Evolutionary conservation across 1,140 invertebrate genomes (phyloP).

Genomic region (Scaptodrosophila lebanonensis): DNA sequence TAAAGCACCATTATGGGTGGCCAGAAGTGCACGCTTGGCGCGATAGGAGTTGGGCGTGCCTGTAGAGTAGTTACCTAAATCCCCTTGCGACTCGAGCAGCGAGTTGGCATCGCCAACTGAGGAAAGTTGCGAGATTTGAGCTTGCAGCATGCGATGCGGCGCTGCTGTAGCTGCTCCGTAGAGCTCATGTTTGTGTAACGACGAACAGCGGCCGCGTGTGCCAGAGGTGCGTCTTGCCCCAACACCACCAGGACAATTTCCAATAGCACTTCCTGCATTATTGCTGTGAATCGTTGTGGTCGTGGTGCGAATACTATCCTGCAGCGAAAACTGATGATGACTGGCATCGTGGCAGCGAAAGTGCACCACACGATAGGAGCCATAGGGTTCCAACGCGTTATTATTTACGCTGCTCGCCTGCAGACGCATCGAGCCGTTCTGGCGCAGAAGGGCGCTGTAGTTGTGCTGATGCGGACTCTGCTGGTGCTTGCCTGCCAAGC

Average conservation of each 20-base stretch:
- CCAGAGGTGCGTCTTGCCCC: conserved; percentile 23
- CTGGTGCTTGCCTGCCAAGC: conserved; percentile 47
- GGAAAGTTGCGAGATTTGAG: conserved; percentile 48
- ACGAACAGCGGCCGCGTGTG: too few relatives aligned
- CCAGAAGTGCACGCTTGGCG: conserved; percentile 46
- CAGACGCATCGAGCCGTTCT: conserved; percentile 60
- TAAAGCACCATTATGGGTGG: conserved; percentile 57
- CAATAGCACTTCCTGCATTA: background rate
- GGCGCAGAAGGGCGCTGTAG: conserved; percentile 60
- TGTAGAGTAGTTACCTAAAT: conserved; percentile 16
- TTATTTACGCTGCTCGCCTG: conserved; percentile 63
- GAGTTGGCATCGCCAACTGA: conserved; percentile 50
- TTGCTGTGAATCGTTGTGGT: conserved; percentile 59
- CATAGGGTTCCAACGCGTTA: conserved; percentile 65
- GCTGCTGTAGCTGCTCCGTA: conserved; percentile 23
- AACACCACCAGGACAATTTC: background rate
- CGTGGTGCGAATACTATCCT: conserved; percentile 63
- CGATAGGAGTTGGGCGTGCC: conserved; percentile 5
- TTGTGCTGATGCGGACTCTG: conserved; percentile 60
- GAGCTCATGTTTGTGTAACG: conserved; percentile 46
- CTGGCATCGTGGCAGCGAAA: conserved; percentile 61
- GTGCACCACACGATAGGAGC: conserved; percentile 67
- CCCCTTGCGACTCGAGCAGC: conserved; percentile 39
- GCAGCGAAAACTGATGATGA: conserved; percentile 55
- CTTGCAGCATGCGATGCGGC: conserved; percentile 51